Conservation (phyloP, 2,113 vertebrate genomes). For the Chunga burmeisteri region DNA sequence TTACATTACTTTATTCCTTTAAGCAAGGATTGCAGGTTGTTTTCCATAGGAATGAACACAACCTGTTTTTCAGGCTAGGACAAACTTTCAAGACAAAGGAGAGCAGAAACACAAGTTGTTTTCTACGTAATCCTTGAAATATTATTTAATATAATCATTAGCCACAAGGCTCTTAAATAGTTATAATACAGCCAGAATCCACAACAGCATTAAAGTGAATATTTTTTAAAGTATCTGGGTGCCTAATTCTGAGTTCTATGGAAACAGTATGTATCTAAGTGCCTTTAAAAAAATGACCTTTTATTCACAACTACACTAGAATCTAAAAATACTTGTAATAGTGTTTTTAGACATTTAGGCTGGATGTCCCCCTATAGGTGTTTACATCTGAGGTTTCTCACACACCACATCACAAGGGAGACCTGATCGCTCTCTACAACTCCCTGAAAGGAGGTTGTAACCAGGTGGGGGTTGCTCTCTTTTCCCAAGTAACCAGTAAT, state of each 20-base stretch:
- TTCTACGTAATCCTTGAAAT: background rate
- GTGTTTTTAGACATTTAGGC: background rate
- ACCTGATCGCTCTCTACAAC: too few relatives aligned
- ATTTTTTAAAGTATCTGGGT: background rate
- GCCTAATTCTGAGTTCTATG: background rate
- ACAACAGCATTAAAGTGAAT: background rate
- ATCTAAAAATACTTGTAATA: background rate
- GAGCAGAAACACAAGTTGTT: background rate
- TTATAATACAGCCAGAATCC: background rate
- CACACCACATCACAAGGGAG: background rate
- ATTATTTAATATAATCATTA: background rate
- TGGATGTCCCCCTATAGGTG: background rate
- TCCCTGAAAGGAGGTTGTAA: too few relatives aligned
- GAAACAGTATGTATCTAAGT: background rate
- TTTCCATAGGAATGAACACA: background rate
- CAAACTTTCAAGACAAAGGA: background rate
- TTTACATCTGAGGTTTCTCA: background rate
- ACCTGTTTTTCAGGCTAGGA: background rate
- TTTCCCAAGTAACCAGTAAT: too few relatives aligned
- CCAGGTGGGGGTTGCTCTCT: too few relatives aligned
- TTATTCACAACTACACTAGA: background rate
- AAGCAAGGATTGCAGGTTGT: background rate
- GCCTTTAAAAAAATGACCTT: background rate
- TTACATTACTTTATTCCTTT: background rate
- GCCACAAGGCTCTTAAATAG: background rate